Base-by-base conservation (phyloP, 2,113 vertebrate genomes). In the Colinus virginianus region DNA sequence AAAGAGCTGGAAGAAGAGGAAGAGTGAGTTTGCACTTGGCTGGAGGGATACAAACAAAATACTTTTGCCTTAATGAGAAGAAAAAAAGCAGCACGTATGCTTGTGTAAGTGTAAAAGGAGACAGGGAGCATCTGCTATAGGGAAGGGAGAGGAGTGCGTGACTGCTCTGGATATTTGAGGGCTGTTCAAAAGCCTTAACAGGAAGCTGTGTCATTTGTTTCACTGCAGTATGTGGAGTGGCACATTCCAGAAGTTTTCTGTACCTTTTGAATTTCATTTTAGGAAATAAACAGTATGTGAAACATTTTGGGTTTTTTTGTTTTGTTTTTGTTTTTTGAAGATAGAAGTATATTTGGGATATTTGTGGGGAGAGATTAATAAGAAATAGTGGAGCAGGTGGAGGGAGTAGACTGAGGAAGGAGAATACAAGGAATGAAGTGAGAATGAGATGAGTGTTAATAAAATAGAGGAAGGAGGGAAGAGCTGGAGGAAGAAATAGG, bases 31-130 rank as follows among this genome's bases (percentile, higher is more conserved):
- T 30, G 43, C 14, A 36, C 56, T 36, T 16, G 43, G 13, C 17
- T 15, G 9, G 28, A 21, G 42, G 21, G 25, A 28, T 45, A 26
- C 55, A 28, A 28, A 36, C 72, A 48, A 61, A 43, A 40, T 55
- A 30, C 19, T 55, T 11, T 40, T 42, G 13, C 28, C 38, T 21
- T 28, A 38, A 46, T 23, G 58, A 36, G 19, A 70, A 28, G 45
- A 30, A n/a, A 48, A 22, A 13, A 62, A 36, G 43, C 58, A 48
- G 34, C n/a, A 4, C 7, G 18, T 46, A 15, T 76, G 43, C 46
- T 36, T 48, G 43, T 70, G 34, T 68, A 87, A 62, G 42, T 71
- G 43, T 95, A 86, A 95, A 90, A 93, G 69, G 69, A 94, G 89
- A 84, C 0, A 63, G 0, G 20, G 23, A 91, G 21, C 51, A n/a